A percentile compares a stretch with the other conserved stretches of the same genome.
These are phyloP conservation scores for Pipistrellus nathusii DNA, from an alignment of 2,797 vertebrate genomes.

Conservation along the genomic window DNA sequence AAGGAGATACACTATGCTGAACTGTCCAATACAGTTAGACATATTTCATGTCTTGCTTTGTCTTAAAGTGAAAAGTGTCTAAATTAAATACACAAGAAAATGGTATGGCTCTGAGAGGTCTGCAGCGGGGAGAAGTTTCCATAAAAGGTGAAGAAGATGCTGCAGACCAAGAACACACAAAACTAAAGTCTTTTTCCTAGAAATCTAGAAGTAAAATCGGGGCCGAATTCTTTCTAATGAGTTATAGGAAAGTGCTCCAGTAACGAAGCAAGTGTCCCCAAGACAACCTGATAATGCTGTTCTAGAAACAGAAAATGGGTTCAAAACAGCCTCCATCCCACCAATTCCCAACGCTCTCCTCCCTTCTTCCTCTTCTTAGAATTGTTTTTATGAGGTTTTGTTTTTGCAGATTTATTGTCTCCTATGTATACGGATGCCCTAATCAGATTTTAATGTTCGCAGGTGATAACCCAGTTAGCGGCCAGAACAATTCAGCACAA, in stretches of 20 bases:
- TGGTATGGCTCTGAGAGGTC: background rate
- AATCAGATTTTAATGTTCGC: constrained; percentile 70
- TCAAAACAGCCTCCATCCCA: constrained; percentile 9
- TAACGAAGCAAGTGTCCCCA: background rate
- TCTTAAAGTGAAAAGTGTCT: constrained; percentile 36
- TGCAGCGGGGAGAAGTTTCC: constrained; percentile 1
- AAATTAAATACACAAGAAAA: constrained; percentile 14
- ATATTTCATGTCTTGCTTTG: background rate
- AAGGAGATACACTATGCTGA: background rate
- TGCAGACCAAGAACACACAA: background rate
- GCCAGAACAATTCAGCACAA: constrained; percentile 40
- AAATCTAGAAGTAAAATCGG: constrained; percentile 53
- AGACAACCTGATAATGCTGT: background rate
- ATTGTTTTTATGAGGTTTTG: constrained; percentile 69
- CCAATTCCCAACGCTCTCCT: constrained; percentile 51
- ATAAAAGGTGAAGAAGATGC: constrained; percentile 20
- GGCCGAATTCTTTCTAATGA: constrained; percentile 21
- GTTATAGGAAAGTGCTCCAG: background rate
- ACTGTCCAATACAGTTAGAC: background rate
- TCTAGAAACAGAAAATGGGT: constrained; percentile 43
- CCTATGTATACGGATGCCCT: constrained; percentile 35
- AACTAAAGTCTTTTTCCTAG: background rate
- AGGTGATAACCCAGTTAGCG: constrained; percentile 65
- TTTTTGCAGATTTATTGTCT: constrained; percentile 39
- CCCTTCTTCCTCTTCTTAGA: constrained; percentile 68